Base-by-base conservation (phyloP, 2,797 vertebrate species). In the Acanthiza pusilla region DNA sequence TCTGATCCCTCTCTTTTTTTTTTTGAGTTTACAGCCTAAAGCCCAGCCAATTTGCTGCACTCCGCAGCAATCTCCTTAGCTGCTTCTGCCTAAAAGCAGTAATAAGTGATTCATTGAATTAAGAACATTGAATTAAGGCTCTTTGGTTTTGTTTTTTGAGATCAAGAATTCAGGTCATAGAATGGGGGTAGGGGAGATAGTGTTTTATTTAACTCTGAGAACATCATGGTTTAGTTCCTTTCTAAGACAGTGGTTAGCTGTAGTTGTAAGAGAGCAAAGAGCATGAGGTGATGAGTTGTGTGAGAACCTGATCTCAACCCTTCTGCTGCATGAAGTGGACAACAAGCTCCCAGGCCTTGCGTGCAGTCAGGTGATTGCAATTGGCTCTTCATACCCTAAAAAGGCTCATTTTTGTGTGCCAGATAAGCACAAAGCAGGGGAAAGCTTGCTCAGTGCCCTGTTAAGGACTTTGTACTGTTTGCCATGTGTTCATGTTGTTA, bases 81-180 rank as follows among this genome's bases (percentile, higher is more conserved):
- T 81, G 70, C 72, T 75, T 91, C 89, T 88, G 74, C 88, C 68
- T 92, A 57, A 88, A 84, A 91, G 91, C 79, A 84, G 62, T 72
- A 91, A 89, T 82, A 77, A 88, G 51, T 30, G 73, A 85, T 86
- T 96, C 74, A 76, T 4, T 91, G 91, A 91, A 74, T 79, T 85
- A 90, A 85, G 53, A 91, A 58, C 79, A 66, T 7, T 76, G 75
- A 91, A 88, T 80, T 93, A 85, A 91, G 40, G 63, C 73, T 84
- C 70, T 94, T 84, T 71, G 60, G 63, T 91, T 96, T 91, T 88
- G 36, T 63, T 83, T 94, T 75, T 88, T 84, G 73, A 89, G 75
- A 91, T 67, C 51, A 82, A 89, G 78, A 81, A 95, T 91, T 93
- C 63, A 89, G 94, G 88, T 92, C 95, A 94, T 53, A 79, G 82